A percentile compares a stretch with the other conserved stretches of the same genome.
These are phyloP conservation scores for Orchesella flavescens DNA, from an alignment of 2,888 invertebrate species.

Conservation along the genomic window DNA sequence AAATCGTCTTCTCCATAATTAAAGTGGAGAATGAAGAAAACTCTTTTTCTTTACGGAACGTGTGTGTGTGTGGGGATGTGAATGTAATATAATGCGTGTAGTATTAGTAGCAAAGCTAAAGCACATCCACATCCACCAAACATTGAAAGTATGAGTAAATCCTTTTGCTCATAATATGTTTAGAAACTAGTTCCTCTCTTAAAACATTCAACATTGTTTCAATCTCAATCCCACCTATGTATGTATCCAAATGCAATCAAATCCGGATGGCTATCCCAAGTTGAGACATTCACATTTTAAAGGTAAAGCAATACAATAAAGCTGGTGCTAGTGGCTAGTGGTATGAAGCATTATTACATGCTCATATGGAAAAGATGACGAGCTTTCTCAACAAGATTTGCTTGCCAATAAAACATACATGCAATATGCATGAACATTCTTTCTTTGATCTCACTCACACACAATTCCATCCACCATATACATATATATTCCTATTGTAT, in stretches of 20 bases:
- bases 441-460: too few species aligned
- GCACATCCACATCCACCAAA: too few species aligned
- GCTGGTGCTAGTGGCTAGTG: too few species aligned
- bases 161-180: not conserved
- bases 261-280: not conserved
- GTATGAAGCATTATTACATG: too few species aligned
- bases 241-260: not conserved
- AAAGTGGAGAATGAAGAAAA: slow-evolving; percentile 27
- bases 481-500: too few species aligned
- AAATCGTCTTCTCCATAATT: slow-evolving; percentile 27
- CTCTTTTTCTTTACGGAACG: not conserved
- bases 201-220: not conserved
- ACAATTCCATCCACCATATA: too few species aligned
- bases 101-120: too few species aligned
- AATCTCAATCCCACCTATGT: not conserved
- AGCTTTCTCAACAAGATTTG: slow-evolving; percentile 21
- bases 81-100: not conserved
- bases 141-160: slow-evolving; percentile 2
- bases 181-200: slow-evolving; percentile 1
- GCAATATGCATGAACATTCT: too few species aligned
- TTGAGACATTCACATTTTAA: not conserved
- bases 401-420: not conserved
- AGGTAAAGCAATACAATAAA: too few species aligned
- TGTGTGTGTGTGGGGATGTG: not conserved
- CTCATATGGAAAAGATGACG: not conserved